Conservation (phyloP, 1,140 invertebrate species). For the Colletes latitarsis region DNA sequence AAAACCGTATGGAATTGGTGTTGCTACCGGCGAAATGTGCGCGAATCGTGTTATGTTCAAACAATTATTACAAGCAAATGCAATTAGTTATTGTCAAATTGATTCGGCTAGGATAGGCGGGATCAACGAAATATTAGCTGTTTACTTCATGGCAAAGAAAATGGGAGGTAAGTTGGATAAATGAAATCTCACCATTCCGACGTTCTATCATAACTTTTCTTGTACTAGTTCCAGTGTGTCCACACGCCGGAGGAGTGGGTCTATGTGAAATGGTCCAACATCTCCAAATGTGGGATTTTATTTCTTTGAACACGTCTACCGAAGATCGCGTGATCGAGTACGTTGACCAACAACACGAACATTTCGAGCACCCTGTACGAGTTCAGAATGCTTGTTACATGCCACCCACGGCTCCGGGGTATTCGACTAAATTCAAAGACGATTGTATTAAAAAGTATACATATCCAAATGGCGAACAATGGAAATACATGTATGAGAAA, state of each 20-base stretch:
- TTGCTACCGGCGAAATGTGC: constrained; percentile 96
- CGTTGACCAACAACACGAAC: constrained; percentile 94
- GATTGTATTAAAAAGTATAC: constrained; percentile 85
- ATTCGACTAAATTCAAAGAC: constrained; percentile 89
- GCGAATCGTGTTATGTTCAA: constrained; percentile 96
- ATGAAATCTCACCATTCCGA: neutral
- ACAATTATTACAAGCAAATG: constrained; percentile 90
- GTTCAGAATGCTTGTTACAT: constrained; percentile 87
- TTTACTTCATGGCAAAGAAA: constrained; percentile 94
- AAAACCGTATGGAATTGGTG: constrained; percentile 88
- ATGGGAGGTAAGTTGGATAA: constrained; percentile 82
- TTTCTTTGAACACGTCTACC: constrained; percentile 86
- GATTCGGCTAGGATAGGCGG: constrained; percentile 94
- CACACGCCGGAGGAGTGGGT: constrained; percentile 95
- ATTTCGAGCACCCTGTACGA: constrained; percentile 89
- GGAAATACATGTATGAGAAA: constrained; percentile 85
- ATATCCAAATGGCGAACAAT: constrained; percentile 89
- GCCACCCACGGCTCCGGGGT: constrained; percentile 88
- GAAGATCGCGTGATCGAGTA: constrained; percentile 91
- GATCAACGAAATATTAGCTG: constrained; percentile 92
- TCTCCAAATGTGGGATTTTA: constrained; percentile 94
- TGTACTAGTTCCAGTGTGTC: constrained; percentile 92
- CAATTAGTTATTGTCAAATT: constrained; percentile 94
- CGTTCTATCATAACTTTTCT: constrained; percentile 48
- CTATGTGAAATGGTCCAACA: constrained; percentile 97